A percentile compares a stretch with the other conserved stretches of the same genome.
Conservation (phyloP, 2,113 vertebrate genomes). For the Scophthalmus maximus region DNA sequence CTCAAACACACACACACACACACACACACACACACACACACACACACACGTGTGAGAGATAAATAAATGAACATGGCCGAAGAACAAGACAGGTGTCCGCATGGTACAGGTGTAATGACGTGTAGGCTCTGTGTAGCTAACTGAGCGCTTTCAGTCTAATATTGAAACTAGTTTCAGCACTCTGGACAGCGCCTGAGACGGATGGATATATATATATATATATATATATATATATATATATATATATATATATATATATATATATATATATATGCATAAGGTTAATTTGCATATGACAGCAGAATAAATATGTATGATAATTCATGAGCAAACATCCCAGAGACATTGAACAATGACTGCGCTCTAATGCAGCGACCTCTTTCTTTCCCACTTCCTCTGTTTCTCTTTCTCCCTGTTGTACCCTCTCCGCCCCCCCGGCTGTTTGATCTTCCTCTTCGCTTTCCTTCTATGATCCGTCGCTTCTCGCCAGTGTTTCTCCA, state of each 20-base stretch:
- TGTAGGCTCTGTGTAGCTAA: no score
- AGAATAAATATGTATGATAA: neutral
- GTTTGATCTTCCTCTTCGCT: conserved; percentile 9
- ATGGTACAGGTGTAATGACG: neutral
- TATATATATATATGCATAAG: no score
- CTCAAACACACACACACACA: no score
- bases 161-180: conserved; percentile 15
- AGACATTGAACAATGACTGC: neutral
- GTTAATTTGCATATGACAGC: neutral
- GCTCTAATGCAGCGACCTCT: neutral
- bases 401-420: neutral
- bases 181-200: neutral
- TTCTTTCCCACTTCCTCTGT: neutral
- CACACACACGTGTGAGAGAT: neutral
- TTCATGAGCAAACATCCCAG: neutral
- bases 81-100: conserved; percentile 34
- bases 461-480: no score
- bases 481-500: no score
- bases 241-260: no score
- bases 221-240: no score
- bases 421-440: conserved; percentile 21
- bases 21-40: no score
- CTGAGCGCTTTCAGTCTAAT: no score
- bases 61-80: conserved; percentile 8
- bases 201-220: no score